Evolutionary conservation across 2,888 invertebrate species (phyloP).

Genomic region (Sussaba pulchella): DNA sequence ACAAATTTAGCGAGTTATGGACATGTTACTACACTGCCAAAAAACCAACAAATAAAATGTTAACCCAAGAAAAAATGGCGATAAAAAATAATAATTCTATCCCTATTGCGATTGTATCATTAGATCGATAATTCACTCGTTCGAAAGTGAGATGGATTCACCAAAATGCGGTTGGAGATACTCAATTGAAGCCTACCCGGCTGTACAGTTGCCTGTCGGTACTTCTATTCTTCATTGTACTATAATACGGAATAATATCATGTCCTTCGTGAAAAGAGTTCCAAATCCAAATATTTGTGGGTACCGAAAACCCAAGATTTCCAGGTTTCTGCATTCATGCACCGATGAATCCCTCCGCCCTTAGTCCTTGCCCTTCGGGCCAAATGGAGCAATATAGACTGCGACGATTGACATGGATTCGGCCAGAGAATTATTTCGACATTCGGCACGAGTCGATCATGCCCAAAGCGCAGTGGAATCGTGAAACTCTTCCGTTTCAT

Average conservation of each 20-base stretch:
- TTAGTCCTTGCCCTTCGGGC: neutral
- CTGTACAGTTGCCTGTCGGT: neutral
- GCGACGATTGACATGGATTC: slow-evolving; percentile 22
- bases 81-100: too few species aligned
- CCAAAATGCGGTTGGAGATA: too few species aligned
- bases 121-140: too few species aligned
- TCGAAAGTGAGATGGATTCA: too few species aligned
- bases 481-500: slow-evolving; percentile 36
- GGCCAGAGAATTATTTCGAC: slow-evolving; percentile 64
- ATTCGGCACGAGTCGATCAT: slow-evolving; percentile 47
- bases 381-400: slow-evolving; percentile 47
- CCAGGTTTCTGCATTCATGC: slow-evolving; percentile 23
- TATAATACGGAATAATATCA: neutral
- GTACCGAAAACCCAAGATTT: neutral
- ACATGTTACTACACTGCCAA: too few species aligned
- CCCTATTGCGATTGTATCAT: too few species aligned
- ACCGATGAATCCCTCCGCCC: neutral
- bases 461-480: slow-evolving; percentile 42
- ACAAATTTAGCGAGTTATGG: too few species aligned
- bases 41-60: too few species aligned
- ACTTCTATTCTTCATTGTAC: neutral
- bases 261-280: neutral
- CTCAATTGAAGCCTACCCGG: too few species aligned
- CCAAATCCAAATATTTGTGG: slow-evolving; percentile 14
- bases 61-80: too few species aligned